Evolutionary conservation across 2,888 invertebrate species (phyloP).

Genomic region (Eilema caniola): DNA sequence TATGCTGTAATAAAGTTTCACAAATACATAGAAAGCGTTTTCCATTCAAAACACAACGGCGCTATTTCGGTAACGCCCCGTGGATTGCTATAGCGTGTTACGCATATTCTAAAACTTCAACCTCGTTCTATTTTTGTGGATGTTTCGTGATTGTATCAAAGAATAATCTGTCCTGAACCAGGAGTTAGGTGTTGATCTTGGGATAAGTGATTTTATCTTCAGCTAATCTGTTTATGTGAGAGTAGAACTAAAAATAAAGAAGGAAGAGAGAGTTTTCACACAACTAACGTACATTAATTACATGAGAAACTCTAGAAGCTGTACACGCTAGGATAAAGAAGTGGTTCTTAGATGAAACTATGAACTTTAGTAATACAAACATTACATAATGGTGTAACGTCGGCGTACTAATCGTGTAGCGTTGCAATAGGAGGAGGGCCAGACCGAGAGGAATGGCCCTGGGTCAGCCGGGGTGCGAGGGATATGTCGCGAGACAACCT

Average conservation of each 20-base stretch:
- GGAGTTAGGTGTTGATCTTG: constrained; percentile 21
- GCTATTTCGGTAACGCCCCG: constrained; percentile 73
- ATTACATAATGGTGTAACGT: too few species aligned
- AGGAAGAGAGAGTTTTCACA: constrained; percentile 33
- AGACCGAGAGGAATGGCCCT: too few species aligned
- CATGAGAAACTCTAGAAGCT: constrained; percentile 29
- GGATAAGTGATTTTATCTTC: constrained; percentile 16
- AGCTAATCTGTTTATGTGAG: constrained; percentile 11
- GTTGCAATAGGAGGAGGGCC: too few species aligned
- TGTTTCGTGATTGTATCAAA: constrained; percentile 65
- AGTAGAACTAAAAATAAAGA: constrained; percentile 19
- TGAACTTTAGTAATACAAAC: background rate
- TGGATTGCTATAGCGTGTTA: constrained; percentile 65
- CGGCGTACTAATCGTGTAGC: too few species aligned
- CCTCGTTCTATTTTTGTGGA: constrained; percentile 71
- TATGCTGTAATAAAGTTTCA: constrained; percentile 32
- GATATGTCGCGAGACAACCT: too few species aligned
- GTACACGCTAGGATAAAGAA: background rate
- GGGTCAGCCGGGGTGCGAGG: too few species aligned
- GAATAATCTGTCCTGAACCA: constrained; percentile 41
- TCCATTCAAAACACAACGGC: constrained; percentile 53
- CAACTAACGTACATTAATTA: constrained; percentile 8
- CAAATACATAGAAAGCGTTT: constrained; percentile 54
- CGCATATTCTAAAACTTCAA: constrained; percentile 59
- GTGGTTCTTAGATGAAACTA: background rate